Evolutionary conservation across 2,888 invertebrate genomes (phyloP), one percentile per base, ranked within the genome.

Genomic region (Dryococelus australis): DNA sequence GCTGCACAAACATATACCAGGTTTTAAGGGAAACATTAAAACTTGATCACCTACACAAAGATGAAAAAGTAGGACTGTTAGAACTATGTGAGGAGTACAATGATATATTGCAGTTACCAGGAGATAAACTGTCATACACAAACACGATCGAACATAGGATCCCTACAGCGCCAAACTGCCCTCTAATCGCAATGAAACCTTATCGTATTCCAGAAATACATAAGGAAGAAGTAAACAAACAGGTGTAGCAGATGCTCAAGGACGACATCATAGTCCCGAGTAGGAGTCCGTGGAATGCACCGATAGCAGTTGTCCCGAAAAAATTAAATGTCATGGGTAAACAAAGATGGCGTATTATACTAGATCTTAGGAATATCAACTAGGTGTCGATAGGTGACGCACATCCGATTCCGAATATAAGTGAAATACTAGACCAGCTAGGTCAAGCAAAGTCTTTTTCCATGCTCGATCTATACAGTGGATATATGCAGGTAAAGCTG

Each of bases 261-360:
- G 85, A 85, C 4, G 35, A 43, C 47, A 84, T 51, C 87, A 89
- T 87, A 81, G 85, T 12, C 43, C n/a, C n/a, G n/a, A n/a, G n/a
- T n/a, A n/a, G n/a, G n/a, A n/a, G n/a, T n/a, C n/a, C n/a, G n/a
- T n/a, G 84, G 43, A 87, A 86, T 27, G 47, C 65, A 0, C 85
- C 85, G 0, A 9, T 87, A 6, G 35, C 84, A 12, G 80, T 87
- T 4, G 79, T 79, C n/a, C 83, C 83, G 10, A 87, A 87, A 20
- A 86, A 87, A 6, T 43, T 43, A 6, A 28, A 35, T 26, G 85
- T 79, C 27, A 43, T 0, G 16, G 87, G 80, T 24, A 43, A 43
- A 20, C 47, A 6, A 86, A 83, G 47, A 65, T 83, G 43, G 81
- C 26, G 84, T 43, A 43, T 84, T 13, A 43, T 9, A 24, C 28